phyloP scores from a whole-genome alignment of 2,888 invertebrate genomes.

The Noctua fimbriata region DNA sequence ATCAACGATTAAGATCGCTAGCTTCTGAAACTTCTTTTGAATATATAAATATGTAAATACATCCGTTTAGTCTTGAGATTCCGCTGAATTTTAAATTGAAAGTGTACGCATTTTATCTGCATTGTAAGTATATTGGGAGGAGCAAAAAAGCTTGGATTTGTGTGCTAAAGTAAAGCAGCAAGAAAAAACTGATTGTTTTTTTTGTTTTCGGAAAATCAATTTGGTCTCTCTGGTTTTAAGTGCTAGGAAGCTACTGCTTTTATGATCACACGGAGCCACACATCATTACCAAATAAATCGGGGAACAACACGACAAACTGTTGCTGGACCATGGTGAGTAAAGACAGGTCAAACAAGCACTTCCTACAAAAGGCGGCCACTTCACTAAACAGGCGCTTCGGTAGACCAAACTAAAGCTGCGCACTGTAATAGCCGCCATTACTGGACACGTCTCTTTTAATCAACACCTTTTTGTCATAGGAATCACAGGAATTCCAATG shows the following conservation, averaged over 20 bases:
- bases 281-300: background rate
- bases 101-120: conserved; percentile 37
- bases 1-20: conserved; percentile 72
- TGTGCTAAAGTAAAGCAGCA: background rate
- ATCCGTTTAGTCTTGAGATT: conserved; percentile 66
- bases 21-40: conserved; percentile 72
- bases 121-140: conserved; percentile 7
- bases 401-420: no score
- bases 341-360: no score
- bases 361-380: no score
- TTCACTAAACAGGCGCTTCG: no score
- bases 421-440: no score
- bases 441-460: no score
- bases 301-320: no score
- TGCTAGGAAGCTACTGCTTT: no score
- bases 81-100: conserved; percentile 63
- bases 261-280: background rate
- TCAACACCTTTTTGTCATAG: no score
- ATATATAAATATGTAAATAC: conserved; percentile 80
- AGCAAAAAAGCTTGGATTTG: conserved; percentile 17
- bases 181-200: background rate
- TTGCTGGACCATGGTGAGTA: no score
- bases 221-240: background rate
- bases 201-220: conserved; percentile 12
- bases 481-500: no score